A percentile compares a stretch with the other conserved stretches of the same genome.
Conservation (phyloP, 2,797 vertebrate species). For the Alectoris magna region DNA sequence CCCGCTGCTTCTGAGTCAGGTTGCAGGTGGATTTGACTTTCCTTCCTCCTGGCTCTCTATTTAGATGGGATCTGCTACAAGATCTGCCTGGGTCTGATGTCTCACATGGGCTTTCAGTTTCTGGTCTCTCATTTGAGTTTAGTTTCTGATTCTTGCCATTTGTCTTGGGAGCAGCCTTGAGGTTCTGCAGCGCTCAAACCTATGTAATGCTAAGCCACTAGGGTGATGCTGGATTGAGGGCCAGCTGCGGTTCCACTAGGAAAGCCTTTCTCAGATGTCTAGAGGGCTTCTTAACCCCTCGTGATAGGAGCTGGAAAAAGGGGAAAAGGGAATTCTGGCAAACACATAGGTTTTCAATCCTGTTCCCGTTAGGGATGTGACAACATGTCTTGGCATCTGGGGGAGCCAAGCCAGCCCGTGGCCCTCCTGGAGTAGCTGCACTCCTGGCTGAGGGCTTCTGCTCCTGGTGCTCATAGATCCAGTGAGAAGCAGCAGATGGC, state of each 20-base stretch:
- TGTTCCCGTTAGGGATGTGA: not conserved
- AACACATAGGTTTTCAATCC: not conserved
- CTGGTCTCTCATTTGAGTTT: not conserved
- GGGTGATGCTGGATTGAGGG: not conserved
- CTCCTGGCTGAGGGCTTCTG: too few relatives aligned
- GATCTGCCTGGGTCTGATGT: not conserved
- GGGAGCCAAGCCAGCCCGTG: not conserved
- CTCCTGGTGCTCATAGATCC: not conserved
- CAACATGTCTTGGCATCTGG: accelerated
- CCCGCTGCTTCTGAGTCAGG: not conserved
- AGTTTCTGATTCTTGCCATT: not conserved
- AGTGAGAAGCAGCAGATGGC: constrained; percentile 50
- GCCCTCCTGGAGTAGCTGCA: not conserved
- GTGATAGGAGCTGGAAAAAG: not conserved
- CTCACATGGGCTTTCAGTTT: not conserved
- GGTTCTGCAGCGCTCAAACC: not conserved
- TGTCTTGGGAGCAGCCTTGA: not conserved
- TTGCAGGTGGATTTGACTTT: not conserved
- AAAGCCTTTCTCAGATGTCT: not conserved
- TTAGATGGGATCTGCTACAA: not conserved
- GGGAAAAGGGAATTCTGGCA: not conserved
- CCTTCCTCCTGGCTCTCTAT: not conserved
- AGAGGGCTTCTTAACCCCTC: not conserved
- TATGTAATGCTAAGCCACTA: not conserved
- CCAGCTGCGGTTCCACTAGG: not conserved